Conservation (phyloP, 2,888 invertebrate genomes). For the Pterostichus madidus region DNA sequence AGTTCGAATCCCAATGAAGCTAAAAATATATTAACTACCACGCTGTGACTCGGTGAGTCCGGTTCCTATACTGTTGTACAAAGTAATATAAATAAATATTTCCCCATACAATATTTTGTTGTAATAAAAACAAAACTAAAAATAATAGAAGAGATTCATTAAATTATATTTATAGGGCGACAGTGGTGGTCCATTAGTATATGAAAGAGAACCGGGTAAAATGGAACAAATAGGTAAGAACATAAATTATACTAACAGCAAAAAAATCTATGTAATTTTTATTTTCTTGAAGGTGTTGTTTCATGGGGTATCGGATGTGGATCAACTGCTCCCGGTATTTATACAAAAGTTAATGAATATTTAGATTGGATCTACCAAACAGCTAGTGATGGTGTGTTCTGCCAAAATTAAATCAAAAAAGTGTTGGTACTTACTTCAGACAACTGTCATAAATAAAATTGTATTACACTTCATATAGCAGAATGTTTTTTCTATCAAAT, state of each 20-base stretch:
- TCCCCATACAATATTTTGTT: too few relatives aligned
- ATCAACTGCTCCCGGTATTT: conserved; percentile 79
- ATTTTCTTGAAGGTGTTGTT: conserved; percentile 78
- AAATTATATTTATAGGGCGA: conserved; percentile 79
- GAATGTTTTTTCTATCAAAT: too few relatives aligned
- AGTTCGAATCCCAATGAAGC: too few relatives aligned
- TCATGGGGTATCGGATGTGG: conserved; percentile 84
- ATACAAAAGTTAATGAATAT: conserved; percentile 79
- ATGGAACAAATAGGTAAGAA: conserved; percentile 80
- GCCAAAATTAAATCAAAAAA: conserved; percentile 70
- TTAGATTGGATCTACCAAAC: conserved; percentile 78
- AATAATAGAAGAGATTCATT: background rate
- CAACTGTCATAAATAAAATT: too few relatives aligned
- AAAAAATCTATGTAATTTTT: background rate
- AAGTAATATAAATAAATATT: too few relatives aligned
- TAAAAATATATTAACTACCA: too few relatives aligned
- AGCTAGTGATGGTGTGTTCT: conserved; percentile 75
- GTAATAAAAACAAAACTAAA: too few relatives aligned
- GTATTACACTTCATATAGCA: too few relatives aligned
- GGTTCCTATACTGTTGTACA: too few relatives aligned
- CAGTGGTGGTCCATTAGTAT: conserved; percentile 83
- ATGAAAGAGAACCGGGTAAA: conserved; percentile 78
- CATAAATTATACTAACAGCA: background rate
- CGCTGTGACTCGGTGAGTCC: too few relatives aligned
- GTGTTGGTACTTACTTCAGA: conserved; percentile 50